A percentile compares a stretch with the other conserved stretches of the same genome.
phyloP scores from a whole-genome alignment of 2,113 vertebrate genomes.

The Fukomys damarensis region DNA sequence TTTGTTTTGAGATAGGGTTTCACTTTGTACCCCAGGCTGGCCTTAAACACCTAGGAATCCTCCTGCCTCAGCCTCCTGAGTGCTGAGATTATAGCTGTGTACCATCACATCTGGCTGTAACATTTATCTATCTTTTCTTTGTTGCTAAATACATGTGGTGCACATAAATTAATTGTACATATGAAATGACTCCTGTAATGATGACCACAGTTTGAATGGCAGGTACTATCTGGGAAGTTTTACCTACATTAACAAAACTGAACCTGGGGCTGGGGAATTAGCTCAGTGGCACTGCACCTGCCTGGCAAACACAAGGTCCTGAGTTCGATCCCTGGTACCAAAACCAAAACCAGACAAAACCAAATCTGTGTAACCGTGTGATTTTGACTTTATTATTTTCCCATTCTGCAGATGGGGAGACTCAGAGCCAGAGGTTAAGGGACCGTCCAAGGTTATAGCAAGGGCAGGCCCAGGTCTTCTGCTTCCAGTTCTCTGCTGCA shows the following conservation, averaged over 20 bases:
- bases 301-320: no score
- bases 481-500: background rate
- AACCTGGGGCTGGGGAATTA: background rate
- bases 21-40: background rate
- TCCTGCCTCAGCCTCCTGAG: background rate
- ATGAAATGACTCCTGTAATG: background rate
- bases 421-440: background rate
- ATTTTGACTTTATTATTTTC: conserved; percentile 2
- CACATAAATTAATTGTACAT: background rate
- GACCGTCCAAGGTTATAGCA: background rate
- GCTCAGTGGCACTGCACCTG: no score
- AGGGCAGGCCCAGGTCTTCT: background rate
- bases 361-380: background rate
- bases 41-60: background rate
- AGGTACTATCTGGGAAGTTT: background rate
- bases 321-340: no score
- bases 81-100: background rate
- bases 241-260: background rate
- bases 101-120: background rate
- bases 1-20: background rate
- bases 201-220: background rate
- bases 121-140: background rate
- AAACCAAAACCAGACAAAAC: background rate
- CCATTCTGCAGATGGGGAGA: background rate
- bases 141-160: background rate